Evolutionary conservation across 2,888 invertebrate species (phyloP).

Genomic region (Mantis religiosa): DNA sequence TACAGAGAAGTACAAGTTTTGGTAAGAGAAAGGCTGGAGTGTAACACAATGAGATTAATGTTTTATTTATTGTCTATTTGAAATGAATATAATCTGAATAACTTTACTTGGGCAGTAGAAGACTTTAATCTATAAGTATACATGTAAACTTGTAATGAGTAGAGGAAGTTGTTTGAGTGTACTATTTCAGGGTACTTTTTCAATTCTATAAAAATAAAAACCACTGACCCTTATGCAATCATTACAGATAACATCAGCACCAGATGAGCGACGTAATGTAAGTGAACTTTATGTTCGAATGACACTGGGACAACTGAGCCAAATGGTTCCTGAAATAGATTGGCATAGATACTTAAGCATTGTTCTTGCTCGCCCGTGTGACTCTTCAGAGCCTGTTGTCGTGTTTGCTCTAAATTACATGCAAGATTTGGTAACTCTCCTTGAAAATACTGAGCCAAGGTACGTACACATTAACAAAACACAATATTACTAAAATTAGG

Average conservation of each 20-base stretch:
- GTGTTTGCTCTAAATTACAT: constrained; percentile 71
- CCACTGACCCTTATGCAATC: neutral
- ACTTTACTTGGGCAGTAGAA: no score
- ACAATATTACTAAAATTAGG: no score
- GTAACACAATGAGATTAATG: no score
- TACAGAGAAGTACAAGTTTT: no score
- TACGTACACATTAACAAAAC: constrained; percentile 19
- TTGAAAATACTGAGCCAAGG: constrained; percentile 46
- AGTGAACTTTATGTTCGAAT: constrained; percentile 78
- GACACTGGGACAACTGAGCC: constrained; percentile 64
- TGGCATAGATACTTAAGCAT: constrained; percentile 69
- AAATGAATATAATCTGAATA: no score
- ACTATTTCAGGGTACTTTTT: no score
- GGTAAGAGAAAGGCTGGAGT: no score
- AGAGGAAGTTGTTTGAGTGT: no score
- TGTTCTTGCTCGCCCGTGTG: constrained; percentile 60
- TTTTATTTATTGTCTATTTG: no score
- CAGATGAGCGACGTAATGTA: constrained; percentile 76
- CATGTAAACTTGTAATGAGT: no score
- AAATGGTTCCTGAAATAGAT: constrained; percentile 64
- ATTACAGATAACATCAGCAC: constrained; percentile 66
- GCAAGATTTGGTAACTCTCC: constrained; percentile 59
- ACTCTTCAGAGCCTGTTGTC: constrained; percentile 63
- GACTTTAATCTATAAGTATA: no score
- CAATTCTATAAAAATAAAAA: no score